These are phyloP conservation scores for Microcebus tavaratra DNA, from an alignment of 2,113 vertebrate genomes.

Conservation along the genomic window DNA sequence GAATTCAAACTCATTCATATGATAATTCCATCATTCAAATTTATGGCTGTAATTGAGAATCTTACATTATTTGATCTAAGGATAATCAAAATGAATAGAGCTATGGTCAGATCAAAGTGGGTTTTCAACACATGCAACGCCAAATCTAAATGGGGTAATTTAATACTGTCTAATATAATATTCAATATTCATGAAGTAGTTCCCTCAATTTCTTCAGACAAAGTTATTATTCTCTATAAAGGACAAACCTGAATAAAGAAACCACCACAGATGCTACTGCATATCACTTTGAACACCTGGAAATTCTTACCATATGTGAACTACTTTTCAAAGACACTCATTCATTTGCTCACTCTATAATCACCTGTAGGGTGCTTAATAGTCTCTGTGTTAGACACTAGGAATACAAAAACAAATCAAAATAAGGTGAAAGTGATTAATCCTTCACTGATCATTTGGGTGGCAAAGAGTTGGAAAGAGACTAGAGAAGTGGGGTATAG, in stretches of 20 bases:
- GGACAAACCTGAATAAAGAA: slow-evolving; percentile 58
- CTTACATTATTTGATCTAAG: slow-evolving; percentile 57
- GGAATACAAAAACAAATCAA: slow-evolving; percentile 27
- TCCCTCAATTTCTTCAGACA: slow-evolving; percentile 25
- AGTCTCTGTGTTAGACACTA: background rate
- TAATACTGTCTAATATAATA: slow-evolving; percentile 52
- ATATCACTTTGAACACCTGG: slow-evolving; percentile 31
- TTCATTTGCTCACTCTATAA: background rate
- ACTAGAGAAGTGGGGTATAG: background rate
- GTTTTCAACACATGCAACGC: slow-evolving; percentile 47
- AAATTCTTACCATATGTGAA: background rate
- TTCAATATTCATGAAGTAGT: slow-evolving; percentile 52
- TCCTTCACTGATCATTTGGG: background rate
- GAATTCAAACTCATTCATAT: slow-evolving; percentile 54
- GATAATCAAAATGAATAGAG: slow-evolving; percentile 67
- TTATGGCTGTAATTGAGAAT: slow-evolving; percentile 48
- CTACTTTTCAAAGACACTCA: slow-evolving; percentile 6
- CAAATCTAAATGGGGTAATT: slow-evolving; percentile 59
- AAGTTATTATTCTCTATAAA: slow-evolving; percentile 54
- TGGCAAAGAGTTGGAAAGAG: background rate
- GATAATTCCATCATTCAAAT: slow-evolving; percentile 57
- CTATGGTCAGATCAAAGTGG: slow-evolving; percentile 58
- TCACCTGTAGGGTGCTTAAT: background rate
- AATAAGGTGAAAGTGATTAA: background rate
- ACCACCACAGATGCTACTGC: background rate